A percentile compares a stretch with the other conserved stretches of the same genome.
Conservation (phyloP, 2,113 vertebrate genomes). For the Phyllostomus discolor region DNA sequence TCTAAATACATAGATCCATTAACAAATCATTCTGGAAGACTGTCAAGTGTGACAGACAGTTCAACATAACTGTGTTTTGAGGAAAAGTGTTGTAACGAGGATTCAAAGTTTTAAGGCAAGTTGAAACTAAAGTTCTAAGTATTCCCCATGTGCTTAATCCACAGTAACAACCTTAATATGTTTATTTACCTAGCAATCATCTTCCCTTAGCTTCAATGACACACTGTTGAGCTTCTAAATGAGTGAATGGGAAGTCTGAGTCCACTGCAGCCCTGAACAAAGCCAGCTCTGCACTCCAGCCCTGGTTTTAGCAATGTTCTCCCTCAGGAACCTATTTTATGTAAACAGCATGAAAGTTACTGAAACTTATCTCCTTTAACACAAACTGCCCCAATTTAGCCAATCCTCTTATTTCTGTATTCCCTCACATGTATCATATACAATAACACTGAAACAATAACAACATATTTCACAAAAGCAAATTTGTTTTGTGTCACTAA, state of each 20-base stretch:
- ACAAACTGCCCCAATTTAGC: not conserved
- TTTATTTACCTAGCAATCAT: not conserved
- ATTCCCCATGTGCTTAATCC: not conserved
- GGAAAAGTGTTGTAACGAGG: not conserved
- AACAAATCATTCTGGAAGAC: not conserved
- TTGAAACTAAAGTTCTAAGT: not conserved
- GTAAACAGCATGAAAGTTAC: not conserved
- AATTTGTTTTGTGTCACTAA: not conserved
- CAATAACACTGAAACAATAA: not conserved
- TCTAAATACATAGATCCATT: not conserved
- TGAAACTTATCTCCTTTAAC: not conserved
- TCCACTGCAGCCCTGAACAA: not conserved
- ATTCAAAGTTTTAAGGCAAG: not conserved
- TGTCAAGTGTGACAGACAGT: not conserved
- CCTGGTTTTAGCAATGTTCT: not conserved
- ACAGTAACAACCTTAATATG: not conserved
- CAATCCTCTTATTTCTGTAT: not conserved
- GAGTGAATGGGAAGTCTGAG: not conserved
- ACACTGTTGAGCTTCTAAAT: not conserved
- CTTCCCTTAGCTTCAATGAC: not conserved
- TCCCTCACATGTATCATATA: not conserved
- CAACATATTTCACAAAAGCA: not conserved
- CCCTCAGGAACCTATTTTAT: not conserved
- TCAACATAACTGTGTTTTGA: not conserved
- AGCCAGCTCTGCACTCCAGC: not conserved